These are phyloP conservation scores for Cepphus grylle DNA, from an alignment of 2,113 vertebrate species.

Conservation along the genomic window DNA sequence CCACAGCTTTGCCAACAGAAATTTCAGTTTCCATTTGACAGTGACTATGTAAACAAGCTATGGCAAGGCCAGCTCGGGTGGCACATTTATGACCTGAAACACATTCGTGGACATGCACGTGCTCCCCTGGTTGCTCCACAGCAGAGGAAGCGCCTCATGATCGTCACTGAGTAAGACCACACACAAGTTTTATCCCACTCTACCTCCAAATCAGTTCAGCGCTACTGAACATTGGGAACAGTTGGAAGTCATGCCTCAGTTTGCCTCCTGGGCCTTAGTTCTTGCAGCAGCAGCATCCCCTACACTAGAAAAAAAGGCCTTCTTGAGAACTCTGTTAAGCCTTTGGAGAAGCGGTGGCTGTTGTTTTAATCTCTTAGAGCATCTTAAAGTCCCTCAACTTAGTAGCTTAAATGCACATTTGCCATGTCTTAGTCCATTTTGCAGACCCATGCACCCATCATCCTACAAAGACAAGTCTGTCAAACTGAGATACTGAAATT, in stretches of 20 bases:
- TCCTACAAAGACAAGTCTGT: neutral
- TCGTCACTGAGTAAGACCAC: neutral
- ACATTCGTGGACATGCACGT: accelerated
- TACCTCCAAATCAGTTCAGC: neutral
- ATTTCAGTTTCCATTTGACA: neutral
- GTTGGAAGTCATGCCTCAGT: neutral
- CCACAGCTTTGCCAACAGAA: neutral
- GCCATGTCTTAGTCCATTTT: neutral
- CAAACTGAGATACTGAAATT: neutral
- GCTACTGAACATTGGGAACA: neutral
- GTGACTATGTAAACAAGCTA: neutral
- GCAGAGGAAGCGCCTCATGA: accelerated
- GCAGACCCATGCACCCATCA: neutral
- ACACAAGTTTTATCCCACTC: neutral
- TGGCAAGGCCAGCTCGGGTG: neutral
- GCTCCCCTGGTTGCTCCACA: accelerated
- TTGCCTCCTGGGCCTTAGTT: neutral
- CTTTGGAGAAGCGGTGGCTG: neutral
- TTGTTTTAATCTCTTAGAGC: neutral
- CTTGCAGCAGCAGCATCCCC: neutral
- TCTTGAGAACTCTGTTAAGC: neutral
- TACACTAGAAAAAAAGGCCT: neutral
- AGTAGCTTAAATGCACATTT: neutral
- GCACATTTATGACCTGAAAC: neutral
- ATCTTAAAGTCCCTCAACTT: neutral